Evolutionary conservation across 2,113 vertebrate genomes (phyloP).

Genomic region (Empidonax alnorum): DNA sequence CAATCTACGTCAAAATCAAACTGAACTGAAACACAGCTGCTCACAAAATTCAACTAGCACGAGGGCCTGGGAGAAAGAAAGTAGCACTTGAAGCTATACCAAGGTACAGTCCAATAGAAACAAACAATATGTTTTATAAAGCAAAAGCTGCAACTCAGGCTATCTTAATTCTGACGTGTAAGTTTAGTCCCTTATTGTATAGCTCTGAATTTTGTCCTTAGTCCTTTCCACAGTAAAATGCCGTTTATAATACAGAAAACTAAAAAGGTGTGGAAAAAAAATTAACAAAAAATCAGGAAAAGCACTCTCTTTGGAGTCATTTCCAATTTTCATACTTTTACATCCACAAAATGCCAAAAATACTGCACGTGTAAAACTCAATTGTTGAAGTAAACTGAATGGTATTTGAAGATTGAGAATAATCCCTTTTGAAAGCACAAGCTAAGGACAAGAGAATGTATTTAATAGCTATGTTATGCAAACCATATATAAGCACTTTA

Average conservation of each 20-base stretch:
- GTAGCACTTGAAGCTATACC: neutral
- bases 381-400: neutral
- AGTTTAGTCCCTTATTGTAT: neutral
- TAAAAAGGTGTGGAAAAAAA: neutral
- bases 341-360: neutral
- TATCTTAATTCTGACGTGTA: neutral
- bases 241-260: neutral
- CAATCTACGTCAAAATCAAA: neutral
- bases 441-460: neutral
- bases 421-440: neutral
- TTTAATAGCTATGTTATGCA: neutral
- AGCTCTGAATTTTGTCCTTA: neutral
- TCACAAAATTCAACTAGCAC: neutral
- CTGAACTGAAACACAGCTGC: neutral
- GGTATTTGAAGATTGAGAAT: constrained; percentile 6
- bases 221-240: neutral
- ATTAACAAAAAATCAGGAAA: neutral
- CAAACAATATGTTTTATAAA: neutral
- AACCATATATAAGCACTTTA: neutral
- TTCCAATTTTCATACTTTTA: constrained; percentile 25
- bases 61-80: neutral
- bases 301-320: neutral
- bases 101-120: neutral
- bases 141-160: neutral
- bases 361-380: neutral